These are phyloP conservation scores for Folsomia manolachei DNA, from an alignment of 2,888 invertebrate species.

Conservation along the genomic window DNA sequence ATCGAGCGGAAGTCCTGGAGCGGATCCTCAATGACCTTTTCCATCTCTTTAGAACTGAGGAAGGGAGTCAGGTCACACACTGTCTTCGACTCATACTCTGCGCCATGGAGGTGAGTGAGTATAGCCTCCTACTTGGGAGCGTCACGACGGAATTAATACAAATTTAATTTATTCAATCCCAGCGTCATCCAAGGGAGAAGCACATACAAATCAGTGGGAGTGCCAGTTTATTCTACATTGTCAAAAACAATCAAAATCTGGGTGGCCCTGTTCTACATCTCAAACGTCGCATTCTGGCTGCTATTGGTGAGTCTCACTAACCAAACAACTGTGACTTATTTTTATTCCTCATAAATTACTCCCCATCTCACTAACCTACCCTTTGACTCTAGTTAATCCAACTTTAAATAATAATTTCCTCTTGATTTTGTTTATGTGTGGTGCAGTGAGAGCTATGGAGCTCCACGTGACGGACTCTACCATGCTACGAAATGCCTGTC, in stretches of 20 bases:
- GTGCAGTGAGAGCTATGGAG: slow-evolving; percentile 83
- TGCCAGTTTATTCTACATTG: slow-evolving; percentile 91
- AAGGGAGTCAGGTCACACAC: slow-evolving; percentile 59
- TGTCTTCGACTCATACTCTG: not conserved
- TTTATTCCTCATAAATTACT: too few relatives aligned
- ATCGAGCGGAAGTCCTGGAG: slow-evolving; percentile 76
- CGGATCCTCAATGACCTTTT: slow-evolving; percentile 88
- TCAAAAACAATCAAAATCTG: slow-evolving; percentile 75
- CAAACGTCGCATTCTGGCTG: slow-evolving; percentile 75
- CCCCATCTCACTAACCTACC: too few relatives aligned
- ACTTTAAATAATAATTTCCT: too few relatives aligned
- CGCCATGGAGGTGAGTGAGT: not conserved
- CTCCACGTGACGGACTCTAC: slow-evolving; percentile 79
- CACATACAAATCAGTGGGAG: slow-evolving; percentile 79
- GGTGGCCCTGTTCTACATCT: slow-evolving; percentile 63
- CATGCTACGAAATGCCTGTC: slow-evolving; percentile 94
- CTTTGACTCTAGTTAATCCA: too few relatives aligned
- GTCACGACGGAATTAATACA: too few relatives aligned
- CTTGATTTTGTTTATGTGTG: too few relatives aligned
- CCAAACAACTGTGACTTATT: too few relatives aligned
- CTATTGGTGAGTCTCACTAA: slow-evolving; percentile 53
- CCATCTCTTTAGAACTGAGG: slow-evolving; percentile 79
- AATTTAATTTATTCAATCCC: slow-evolving; percentile 63
- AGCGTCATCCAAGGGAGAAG: slow-evolving; percentile 76
- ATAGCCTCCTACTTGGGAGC: too few relatives aligned